These are phyloP conservation scores for Zeus faber DNA, from an alignment of 2,113 vertebrate species.

Conservation along the genomic window DNA sequence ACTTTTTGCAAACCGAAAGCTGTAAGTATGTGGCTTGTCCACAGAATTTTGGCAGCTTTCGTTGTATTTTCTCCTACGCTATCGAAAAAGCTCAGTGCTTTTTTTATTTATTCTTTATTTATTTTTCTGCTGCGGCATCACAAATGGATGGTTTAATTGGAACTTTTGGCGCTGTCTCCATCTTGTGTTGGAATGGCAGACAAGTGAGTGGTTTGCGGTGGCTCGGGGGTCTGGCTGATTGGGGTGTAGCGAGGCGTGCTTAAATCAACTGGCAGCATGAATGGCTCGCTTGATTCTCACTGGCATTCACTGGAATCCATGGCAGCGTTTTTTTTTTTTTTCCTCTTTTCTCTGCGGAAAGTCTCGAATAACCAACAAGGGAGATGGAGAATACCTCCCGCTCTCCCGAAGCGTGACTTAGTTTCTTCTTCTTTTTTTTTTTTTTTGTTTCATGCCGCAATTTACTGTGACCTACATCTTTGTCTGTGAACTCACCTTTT, in stretches of 20 bases:
- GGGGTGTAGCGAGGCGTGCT: constrained; percentile 70
- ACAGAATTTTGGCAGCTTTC: constrained; percentile 64
- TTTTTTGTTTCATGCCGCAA: too few species aligned
- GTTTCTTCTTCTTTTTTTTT: constrained; percentile 47
- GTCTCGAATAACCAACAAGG: constrained; percentile 53
- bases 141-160: constrained; percentile 74
- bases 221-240: constrained; percentile 58
- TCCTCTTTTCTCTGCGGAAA: constrained; percentile 34
- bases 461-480: too few species aligned
- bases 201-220: constrained; percentile 63
- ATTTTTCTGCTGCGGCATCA: constrained; percentile 63
- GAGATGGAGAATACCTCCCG: constrained; percentile 44
- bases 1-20: constrained; percentile 59
- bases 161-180: constrained; percentile 77
- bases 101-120: constrained; percentile 21
- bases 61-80: constrained; percentile 61
- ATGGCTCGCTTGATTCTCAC: constrained; percentile 67
- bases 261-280: constrained; percentile 72
- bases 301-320: constrained; percentile 61
- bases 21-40: constrained; percentile 57
- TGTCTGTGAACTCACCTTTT: too few species aligned
- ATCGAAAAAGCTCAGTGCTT: constrained; percentile 53
- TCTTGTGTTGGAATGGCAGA: constrained; percentile 73
- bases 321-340: constrained; percentile 21
- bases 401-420: constrained; percentile 56